Evolutionary conservation across 2,113 vertebrate genomes (phyloP), one percentile per base, ranked within the genome.

Genomic region (Panurus biarmicus): DNA sequence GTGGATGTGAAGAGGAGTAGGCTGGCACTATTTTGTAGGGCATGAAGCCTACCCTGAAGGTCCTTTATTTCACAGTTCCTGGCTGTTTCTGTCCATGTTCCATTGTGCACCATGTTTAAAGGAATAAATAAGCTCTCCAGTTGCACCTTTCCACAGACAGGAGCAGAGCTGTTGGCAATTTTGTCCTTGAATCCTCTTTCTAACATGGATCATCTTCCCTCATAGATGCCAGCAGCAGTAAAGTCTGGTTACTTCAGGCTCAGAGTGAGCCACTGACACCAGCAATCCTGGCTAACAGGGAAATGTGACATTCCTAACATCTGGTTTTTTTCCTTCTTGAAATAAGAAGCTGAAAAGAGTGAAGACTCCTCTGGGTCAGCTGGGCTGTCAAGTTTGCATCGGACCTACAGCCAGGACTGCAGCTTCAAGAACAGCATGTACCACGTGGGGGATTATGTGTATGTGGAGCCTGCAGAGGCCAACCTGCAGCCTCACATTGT

Each of bases 361-460:
- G 99, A 99, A 88, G 99, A 99, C 77, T 97, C 98, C 26, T 98
- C 98, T 12, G 98, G 98, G 50, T 98, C 98, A 71, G 90, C 98
- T 35, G 98, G 98, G 96, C 98, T 98, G 84, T 98, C 98, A 9
- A 98, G 96, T 81, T 97, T 98, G 67, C 98, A 99, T 85, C 98
- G 99, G 35, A 99, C 99, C 19, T 99, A 99, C 94, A 99, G 99
- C 92, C 99, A 99, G 95, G 99, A 99, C 95, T 99, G 99, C 98
- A 99, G 99, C 97, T 99, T 99, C 97, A 99, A 99, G 95, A 99
- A 99, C 95, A 99, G 98, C 93, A 99, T 99, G 98, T 99, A 99
- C 96, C 99, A 99, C 1, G 99, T 99, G 76, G 99, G 99, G 56
- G 99, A 99, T 74, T 99, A 99, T 7, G 99, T 99, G 28, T 99